Evolutionary conservation across 2,797 vertebrate species (phyloP).

Genomic region (Chiroxiphia lanceolata): DNA sequence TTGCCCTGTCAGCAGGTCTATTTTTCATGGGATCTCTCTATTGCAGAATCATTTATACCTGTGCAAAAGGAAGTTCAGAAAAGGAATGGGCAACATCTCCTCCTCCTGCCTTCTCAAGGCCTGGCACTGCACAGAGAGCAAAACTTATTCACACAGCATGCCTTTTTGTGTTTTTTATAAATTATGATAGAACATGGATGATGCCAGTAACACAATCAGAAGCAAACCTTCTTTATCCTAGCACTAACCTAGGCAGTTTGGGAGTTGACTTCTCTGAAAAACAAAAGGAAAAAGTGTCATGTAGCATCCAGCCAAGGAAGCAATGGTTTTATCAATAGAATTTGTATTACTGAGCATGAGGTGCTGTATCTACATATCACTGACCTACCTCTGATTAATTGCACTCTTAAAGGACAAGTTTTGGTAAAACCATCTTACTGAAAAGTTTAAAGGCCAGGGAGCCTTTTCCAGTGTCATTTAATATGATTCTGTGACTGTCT

Average conservation of each 20-base stretch:
- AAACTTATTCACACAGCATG: neutral
- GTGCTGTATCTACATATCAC: neutral
- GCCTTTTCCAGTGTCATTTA: neutral
- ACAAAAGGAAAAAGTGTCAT: neutral
- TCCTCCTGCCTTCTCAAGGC: neutral
- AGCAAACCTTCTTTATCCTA: neutral
- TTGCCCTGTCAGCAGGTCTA: neutral
- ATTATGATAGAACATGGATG: neutral
- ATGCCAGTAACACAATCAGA: neutral
- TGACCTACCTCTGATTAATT: neutral
- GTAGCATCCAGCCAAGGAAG: neutral
- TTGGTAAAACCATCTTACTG: neutral
- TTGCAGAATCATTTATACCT: neutral
- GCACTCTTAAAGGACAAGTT: neutral
- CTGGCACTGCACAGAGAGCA: neutral
- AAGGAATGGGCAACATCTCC: neutral
- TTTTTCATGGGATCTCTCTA: neutral
- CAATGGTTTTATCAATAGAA: neutral
- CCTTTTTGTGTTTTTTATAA: neutral
- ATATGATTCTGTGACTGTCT: neutral
- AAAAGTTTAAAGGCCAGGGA: neutral
- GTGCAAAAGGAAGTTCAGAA: neutral
- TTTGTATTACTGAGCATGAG: neutral
- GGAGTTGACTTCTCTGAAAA: neutral
- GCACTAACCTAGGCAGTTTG: neutral